Base-by-base conservation (phyloP, 2,113 vertebrate genomes). In the Ceratotherium simum region DNA sequence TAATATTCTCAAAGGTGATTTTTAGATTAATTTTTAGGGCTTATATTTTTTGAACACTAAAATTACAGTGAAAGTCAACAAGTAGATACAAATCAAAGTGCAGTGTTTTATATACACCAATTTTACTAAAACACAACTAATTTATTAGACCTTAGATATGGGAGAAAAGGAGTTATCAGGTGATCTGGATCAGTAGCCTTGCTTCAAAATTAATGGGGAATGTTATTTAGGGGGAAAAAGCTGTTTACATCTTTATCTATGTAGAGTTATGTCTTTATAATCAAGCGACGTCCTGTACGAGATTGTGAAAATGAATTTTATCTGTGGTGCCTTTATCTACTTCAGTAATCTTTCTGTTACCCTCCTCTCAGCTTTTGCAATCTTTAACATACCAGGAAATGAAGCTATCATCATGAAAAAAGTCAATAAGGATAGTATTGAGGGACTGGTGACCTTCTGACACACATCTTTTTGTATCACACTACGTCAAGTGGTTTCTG, bases 101-200 rank as follows among this genome's bases (percentile, higher is more conserved):
- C 18, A 69, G 27, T 21, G 21, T 85, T 87, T 94, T 95, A 54
- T 58, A 65, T 48, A 82, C 3, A 75, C 2, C 27, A n/a, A 3
- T 70, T 93, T 96, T 96, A 60, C 20, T 29, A 31, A 64, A 92
- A 36, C 0, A 33, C 0, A 23, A 72, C 1, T 31, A 48, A 76
- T 64, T 70, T 92, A 46, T 36, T 87, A 73, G 64, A 83, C 42
- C 13, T 62, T 67, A 72, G 18, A 62, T 72, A 20, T 31, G 48
- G 51, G 25, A 21, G 17, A 39, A 69, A 64, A 62, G 29, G 58
- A 73, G 2, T 31, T 94, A 86, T 51, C 5, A 64, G 27, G 42
- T 90, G 58, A 95, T 76, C 17, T 94, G 5, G 36, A 79, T 60
- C 58, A 83, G 56, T 31, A 82, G 64, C 48, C 27, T 96, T 92